Conservation (phyloP, 2,113 vertebrate genomes). For the Hippopotamus amphibius region DNA sequence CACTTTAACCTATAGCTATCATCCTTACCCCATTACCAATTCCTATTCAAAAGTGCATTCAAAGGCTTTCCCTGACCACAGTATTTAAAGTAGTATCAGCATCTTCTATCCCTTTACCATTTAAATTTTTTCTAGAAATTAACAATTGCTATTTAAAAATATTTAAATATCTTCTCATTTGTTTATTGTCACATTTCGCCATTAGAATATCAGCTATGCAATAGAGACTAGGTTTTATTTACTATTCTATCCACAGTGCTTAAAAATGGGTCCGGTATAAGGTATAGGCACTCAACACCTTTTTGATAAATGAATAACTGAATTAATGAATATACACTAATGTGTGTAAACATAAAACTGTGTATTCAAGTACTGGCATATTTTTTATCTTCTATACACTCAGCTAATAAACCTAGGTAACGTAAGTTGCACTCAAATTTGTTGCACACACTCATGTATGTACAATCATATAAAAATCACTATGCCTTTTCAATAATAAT, state of each 20-base stretch:
- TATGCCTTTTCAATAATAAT: neutral
- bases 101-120: neutral
- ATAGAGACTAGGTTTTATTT: neutral
- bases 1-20: neutral
- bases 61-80: neutral
- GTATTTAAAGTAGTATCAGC: neutral
- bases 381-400: neutral
- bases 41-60: neutral
- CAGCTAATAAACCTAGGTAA: neutral
- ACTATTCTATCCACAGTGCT: neutral
- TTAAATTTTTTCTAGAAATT: neutral
- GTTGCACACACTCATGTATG: neutral
- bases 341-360: neutral
- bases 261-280: neutral
- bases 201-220: neutral
- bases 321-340: neutral
- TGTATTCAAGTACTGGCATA: neutral
- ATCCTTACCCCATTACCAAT: neutral
- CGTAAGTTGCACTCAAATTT: neutral
- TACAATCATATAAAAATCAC: neutral
- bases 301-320: constrained; percentile 24
- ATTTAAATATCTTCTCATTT: neutral
- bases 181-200: neutral
- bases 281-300: neutral
- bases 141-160: neutral